Evolutionary conservation across 2,888 invertebrate species (phyloP).

Genomic region (Lithophane socia): DNA sequence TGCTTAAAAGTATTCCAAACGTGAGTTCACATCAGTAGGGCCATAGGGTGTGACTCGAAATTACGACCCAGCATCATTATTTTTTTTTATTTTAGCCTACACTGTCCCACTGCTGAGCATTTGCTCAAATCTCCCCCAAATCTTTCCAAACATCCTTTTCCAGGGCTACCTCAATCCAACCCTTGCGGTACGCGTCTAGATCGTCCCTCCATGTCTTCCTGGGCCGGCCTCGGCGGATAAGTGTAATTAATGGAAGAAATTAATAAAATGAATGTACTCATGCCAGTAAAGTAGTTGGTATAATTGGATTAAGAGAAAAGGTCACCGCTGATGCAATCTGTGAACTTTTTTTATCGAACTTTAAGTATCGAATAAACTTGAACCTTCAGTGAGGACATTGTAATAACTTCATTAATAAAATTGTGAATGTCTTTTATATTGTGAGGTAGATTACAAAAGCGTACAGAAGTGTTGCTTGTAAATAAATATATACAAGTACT

Average conservation of each 20-base stretch:
- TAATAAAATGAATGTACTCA: slow-evolving; percentile 32
- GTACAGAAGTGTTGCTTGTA: background rate
- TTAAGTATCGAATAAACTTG: slow-evolving; percentile 37
- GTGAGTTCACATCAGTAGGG: background rate
- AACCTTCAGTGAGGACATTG: slow-evolving; percentile 30
- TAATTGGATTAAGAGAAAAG: slow-evolving; percentile 50
- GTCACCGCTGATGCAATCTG: slow-evolving; percentile 53
- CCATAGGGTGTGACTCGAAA: background rate
- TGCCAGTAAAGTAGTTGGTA: slow-evolving; percentile 12
- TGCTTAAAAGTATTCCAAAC: background rate
- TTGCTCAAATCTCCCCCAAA: too few relatives aligned
- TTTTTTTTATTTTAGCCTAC: too few relatives aligned
- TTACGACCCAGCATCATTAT: background rate
- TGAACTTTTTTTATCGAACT: slow-evolving; percentile 47
- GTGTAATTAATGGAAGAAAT: slow-evolving; percentile 11
- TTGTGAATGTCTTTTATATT: slow-evolving; percentile 17
- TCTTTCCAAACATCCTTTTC: too few relatives aligned
- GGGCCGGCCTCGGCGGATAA: too few relatives aligned
- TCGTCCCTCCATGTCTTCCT: too few relatives aligned
- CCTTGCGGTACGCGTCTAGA: too few relatives aligned
- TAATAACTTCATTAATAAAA: slow-evolving; percentile 49
- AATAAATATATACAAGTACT: too few relatives aligned
- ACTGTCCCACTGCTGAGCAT: too few relatives aligned
- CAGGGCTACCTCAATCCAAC: too few relatives aligned
- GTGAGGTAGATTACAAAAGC: background rate